Base-by-base conservation (phyloP, 1,140 invertebrate genomes). In the Scaptomyza graminum region DNA sequence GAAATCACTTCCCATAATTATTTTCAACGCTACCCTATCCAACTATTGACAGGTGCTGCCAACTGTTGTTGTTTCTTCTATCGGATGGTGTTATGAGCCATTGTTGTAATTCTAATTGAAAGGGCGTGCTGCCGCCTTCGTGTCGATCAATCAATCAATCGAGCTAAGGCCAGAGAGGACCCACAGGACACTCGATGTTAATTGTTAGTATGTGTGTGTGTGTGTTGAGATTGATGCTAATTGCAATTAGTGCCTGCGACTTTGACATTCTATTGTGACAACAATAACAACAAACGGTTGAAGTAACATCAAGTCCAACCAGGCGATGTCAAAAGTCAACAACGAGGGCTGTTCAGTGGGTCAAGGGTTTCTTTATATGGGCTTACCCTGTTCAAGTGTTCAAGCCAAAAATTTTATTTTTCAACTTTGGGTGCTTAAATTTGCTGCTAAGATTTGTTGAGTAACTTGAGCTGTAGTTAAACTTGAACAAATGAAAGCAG, bases 101-200 rank as follows among this genome's bases (percentile, higher is more conserved):
- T n/a, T 41, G 37, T 76, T 69, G 55, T 66, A 64, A 76, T 63
- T 34, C 31, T 87, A 85, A 85, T 81, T 85, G 82, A 85, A 82
- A 87, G 82, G 61, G 66, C 46, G 56, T 39, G 50, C 22, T 37
- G 6, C 15, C 39, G 47, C 31, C 31, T 46, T 49, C 15, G 37
- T 16, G 66, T 81, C 60, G 61, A 81, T 81, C 74, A 76, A 72
- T 80, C 78, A 57, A 57, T 80, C 81, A 74, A 68, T 71, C 81
- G 63, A 64, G 41, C 57, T 63, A 37, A n/a, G 28, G 22, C 15
- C 46, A 13, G 56, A 56, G 15, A 51, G 41, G 65, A 12, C 37
- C 16, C 9, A 16, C 52, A 13, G 7, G 8, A 12, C 34, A 41
- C 16, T 39, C 8, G 59, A 69, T 1, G 55, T 9, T 18, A 25